phyloP scores from a whole-genome alignment of 2,888 invertebrate species.

The Anoplius nigerrimus region DNA sequence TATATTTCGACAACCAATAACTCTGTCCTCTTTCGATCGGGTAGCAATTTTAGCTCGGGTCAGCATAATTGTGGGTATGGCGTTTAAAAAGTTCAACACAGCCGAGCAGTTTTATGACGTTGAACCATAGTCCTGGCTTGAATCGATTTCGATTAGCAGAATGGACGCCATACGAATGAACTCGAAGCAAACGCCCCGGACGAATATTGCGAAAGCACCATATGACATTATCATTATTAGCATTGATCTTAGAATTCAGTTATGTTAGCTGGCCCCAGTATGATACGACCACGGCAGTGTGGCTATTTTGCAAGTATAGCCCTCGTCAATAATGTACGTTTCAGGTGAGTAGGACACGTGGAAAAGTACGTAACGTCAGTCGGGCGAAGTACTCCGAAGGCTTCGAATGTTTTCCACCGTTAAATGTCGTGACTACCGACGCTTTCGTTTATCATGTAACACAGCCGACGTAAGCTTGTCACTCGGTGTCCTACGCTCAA shows the following conservation, averaged over 20 bases:
- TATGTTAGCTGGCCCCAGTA: conserved; percentile 25
- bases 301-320: conserved; percentile 47
- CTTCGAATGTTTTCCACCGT: conserved; percentile 15
- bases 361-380: conserved; percentile 55
- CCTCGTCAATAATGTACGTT: conserved; percentile 60
- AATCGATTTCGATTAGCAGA: not conserved
- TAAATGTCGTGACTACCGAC: conserved; percentile 4
- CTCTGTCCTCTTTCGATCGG: too few relatives aligned
- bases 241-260: conserved; percentile 20
- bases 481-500: too few relatives aligned
- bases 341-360: conserved; percentile 59
- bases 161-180: not conserved
- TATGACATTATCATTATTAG: not conserved
- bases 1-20: too few relatives aligned
- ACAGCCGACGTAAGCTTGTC: not conserved
- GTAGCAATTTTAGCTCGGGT: too few relatives aligned
- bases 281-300: conserved; percentile 14
- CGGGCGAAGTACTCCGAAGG: conserved; percentile 34
- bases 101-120: too few relatives aligned
- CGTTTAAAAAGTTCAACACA: too few relatives aligned
- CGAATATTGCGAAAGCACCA: too few relatives aligned
- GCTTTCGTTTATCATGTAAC: conserved; percentile 7
- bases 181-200: too few relatives aligned
- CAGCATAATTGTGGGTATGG: too few relatives aligned
- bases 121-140: too few relatives aligned